Conservation (phyloP, 37 sponge, comb jelly and placozoan genomes). For the Bolinopsis microptera region DNA sequence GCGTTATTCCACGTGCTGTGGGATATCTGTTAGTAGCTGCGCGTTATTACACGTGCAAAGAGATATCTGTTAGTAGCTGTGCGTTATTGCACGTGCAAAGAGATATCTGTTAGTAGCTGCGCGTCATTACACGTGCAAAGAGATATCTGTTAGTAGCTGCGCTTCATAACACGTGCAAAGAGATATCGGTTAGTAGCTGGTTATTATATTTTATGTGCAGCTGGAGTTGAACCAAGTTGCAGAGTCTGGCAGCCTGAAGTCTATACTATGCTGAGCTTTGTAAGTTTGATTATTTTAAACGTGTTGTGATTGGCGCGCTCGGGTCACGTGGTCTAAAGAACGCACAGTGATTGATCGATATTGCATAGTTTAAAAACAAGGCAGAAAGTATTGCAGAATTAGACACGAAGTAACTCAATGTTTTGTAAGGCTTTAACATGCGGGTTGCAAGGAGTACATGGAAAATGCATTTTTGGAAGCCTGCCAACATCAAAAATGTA, state of each 20-base stretch:
- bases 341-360: no score
- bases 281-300: no score
- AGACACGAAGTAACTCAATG: background rate
- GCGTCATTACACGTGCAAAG: constrained; percentile 93
- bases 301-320: constrained; percentile 69
- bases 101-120: constrained; percentile 78
- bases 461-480: background rate
- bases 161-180: constrained; percentile 85
- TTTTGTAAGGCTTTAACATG: background rate
- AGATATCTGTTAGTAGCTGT: background rate
- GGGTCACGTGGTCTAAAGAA: constrained; percentile 79
- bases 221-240: no score
- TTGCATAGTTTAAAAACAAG: no score
- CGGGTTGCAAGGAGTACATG: background rate
- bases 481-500: background rate
- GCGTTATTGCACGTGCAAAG: constrained; percentile 74
- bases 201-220: background rate
- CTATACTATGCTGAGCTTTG: no score
- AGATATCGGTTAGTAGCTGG: background rate
- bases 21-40: constrained; percentile 76
- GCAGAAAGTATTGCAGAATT: background rate
- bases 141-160: constrained; percentile 75
- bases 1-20: constrained; percentile 95
- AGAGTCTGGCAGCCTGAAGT: no score
- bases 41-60: constrained; percentile 86